Percentiles rank a stretch among this genome's conserved stretches.
These are phyloP conservation scores for Thryonomys swinderianus DNA, from an alignment of 2,113 vertebrate species.

Conservation along the genomic window DNA sequence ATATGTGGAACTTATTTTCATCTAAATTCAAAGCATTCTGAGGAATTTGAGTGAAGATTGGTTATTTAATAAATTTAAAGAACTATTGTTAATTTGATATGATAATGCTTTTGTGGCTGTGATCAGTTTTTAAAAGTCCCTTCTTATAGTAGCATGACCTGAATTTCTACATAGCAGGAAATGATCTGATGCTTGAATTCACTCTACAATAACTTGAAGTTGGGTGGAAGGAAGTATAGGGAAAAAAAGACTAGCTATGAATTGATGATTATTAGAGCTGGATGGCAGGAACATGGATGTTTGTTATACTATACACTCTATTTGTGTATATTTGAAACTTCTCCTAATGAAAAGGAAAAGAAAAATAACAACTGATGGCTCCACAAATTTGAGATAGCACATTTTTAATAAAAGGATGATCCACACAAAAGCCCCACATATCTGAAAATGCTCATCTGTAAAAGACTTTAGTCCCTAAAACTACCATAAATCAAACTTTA, in stretches of 20 bases:
- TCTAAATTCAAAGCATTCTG: not conserved
- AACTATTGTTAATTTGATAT: not conserved
- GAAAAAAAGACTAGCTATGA: not conserved
- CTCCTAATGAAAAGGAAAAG: not conserved
- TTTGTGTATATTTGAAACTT: conserved; percentile 41
- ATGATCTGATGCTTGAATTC: not conserved
- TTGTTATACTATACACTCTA: not conserved
- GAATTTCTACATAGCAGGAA: not conserved
- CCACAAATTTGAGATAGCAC: not conserved
- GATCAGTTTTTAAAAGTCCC: not conserved
- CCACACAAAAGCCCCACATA: not conserved
- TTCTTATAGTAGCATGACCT: not conserved
- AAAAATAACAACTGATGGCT: not conserved
- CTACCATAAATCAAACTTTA: not conserved
- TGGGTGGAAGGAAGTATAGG: not conserved
- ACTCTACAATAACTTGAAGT: not conserved
- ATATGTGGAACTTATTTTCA: not conserved
- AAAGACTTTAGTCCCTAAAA: not conserved
- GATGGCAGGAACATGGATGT: not conserved
- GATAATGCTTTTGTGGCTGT: not conserved
- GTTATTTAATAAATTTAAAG: not conserved
- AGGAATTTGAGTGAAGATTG: not conserved
- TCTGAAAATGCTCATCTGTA: not conserved
- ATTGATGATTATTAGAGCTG: not conserved
- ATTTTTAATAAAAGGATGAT: conserved; percentile 25